Evolutionary conservation across 2,113 vertebrate species (phyloP), one percentile per base, ranked within the genome.

Genomic region (Hassar affinis): DNA sequence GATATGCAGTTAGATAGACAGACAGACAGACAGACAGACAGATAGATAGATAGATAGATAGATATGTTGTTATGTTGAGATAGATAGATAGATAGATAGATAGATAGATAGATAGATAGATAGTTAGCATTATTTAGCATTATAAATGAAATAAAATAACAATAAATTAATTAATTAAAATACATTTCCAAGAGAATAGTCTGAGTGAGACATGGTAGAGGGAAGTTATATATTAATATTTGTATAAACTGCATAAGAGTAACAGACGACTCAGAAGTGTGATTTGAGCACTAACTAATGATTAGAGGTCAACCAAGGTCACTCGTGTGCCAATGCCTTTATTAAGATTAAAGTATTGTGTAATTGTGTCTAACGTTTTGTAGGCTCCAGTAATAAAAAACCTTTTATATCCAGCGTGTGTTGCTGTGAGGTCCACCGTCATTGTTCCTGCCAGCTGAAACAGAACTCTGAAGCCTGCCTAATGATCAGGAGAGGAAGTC

Each of bases 401-500:
- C 25, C 1, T 33, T 25, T 82, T 45, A 42, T 45, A 52, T 9
- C 18, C 17, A 68, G 59, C 4, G 15, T 68, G 49, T 56, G 20
- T 54, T 81, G 79, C 59, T 8, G 30, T 33, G 49, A 45, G 52
- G 66, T 38, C 35, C 42, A 38, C 18, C 7, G 25, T 82, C 45
- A 82, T 74, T 57, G 51, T 59, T 57, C 25, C 54, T 61, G 54
- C 72, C 38, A 82, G 25, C 33, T 33, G 38, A 82, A 33, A 56
- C n/a, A 49, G 80, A 82, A 82, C 35, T 42, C 51, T 71, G 51
- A 72, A 51, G 20, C 42, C 71, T 77, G 81, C 20, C 47, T 82
- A 62, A 75, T 64, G 59, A 83, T 33, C 30, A 27, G 61, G 4
- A 69, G 62, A 62, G 20, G 5, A 56, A 27, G 62, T n/a, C 45